phyloP scores from a whole-genome alignment of 2,888 invertebrate species.

The Eumacrocentrus americanus region DNA sequence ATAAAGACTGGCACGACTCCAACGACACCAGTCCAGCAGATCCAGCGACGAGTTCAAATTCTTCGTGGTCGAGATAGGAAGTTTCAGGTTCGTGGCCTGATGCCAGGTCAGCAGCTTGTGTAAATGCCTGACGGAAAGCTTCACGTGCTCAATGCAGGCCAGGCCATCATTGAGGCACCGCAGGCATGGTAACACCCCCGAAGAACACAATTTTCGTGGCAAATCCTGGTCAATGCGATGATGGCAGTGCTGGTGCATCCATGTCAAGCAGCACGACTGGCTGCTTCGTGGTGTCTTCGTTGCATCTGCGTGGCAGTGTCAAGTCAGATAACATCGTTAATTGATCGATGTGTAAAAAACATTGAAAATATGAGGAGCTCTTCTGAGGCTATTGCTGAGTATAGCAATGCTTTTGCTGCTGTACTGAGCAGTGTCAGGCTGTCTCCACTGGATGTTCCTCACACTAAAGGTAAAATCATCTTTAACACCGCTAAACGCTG shows the following conservation, averaged over 20 bases:
- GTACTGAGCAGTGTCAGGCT: conserved; percentile 89
- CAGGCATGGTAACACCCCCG: conserved; percentile 41
- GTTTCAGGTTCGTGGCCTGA: conserved; percentile 86
- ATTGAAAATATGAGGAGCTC: conserved; percentile 89
- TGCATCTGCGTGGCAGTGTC: conserved; percentile 89
- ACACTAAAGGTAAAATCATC: conserved; percentile 93
- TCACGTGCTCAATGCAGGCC: conserved; percentile 78
- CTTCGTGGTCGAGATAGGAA: conserved; percentile 90
- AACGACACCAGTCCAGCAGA: conserved; percentile 53
- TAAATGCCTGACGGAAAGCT: conserved; percentile 93
- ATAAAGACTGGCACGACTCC: conserved; percentile 33
- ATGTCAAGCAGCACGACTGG: conserved; percentile 70
- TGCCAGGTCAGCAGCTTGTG: conserved; percentile 91
- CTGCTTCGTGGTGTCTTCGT: neutral
- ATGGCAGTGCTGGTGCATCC: conserved; percentile 90
- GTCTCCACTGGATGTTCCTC: conserved; percentile 93
- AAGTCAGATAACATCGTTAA: conserved; percentile 89
- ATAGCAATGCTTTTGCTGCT: conserved; percentile 92
- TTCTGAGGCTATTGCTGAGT: conserved; percentile 88
- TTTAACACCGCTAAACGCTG: conserved; percentile 92
- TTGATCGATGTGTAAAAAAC: conserved; percentile 87
- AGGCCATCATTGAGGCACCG: conserved; percentile 65
- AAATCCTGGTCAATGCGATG: conserved; percentile 62
- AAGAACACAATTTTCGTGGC: conserved; percentile 54
- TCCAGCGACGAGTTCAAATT: conserved; percentile 85